These are phyloP conservation scores for Erebia palarica DNA, from an alignment of 2,888 invertebrate species.

Conservation along the genomic window DNA sequence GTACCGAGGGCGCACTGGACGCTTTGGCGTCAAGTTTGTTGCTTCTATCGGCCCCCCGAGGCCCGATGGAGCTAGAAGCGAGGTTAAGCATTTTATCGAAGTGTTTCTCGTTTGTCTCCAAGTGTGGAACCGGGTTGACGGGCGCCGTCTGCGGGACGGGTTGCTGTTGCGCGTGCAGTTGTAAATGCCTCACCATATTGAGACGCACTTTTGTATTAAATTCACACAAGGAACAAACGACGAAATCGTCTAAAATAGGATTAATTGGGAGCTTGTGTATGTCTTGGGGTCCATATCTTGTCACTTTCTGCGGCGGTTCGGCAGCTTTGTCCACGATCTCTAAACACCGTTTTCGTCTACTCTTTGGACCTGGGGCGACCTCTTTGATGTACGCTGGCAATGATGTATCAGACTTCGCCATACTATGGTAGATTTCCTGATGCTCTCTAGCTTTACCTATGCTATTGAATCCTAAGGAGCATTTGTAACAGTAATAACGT, in stretches of 20 bases:
- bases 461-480: slow-evolving; percentile 40
- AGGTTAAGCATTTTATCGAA: slow-evolving; percentile 93
- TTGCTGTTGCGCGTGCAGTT: slow-evolving; percentile 84
- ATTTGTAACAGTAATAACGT: slow-evolving; percentile 49
- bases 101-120: slow-evolving; percentile 89
- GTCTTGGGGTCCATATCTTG: slow-evolving; percentile 82
- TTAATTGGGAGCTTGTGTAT: slow-evolving; percentile 84
- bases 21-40: slow-evolving; percentile 39
- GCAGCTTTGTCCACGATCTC: slow-evolving; percentile 28
- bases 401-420: not conserved
- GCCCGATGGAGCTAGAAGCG: slow-evolving; percentile 85
- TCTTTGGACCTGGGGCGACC: slow-evolving; percentile 7
- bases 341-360: slow-evolving; percentile 34
- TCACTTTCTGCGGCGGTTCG: slow-evolving; percentile 47
- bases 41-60: slow-evolving; percentile 50
- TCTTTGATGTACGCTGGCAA: not conserved
- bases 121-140: slow-evolving; percentile 91
- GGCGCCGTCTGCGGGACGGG: slow-evolving; percentile 86
- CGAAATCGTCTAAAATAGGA: slow-evolving; percentile 83
- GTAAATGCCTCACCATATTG: slow-evolving; percentile 88
- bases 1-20: slow-evolving; percentile 40
- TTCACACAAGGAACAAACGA: slow-evolving; percentile 85
- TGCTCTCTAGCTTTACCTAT: slow-evolving; percentile 48
- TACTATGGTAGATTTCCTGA: slow-evolving; percentile 46
- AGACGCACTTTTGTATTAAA: slow-evolving; percentile 87